phyloP scores from a whole-genome alignment of 2,113 vertebrate genomes.

The Cavia porcellus region DNA sequence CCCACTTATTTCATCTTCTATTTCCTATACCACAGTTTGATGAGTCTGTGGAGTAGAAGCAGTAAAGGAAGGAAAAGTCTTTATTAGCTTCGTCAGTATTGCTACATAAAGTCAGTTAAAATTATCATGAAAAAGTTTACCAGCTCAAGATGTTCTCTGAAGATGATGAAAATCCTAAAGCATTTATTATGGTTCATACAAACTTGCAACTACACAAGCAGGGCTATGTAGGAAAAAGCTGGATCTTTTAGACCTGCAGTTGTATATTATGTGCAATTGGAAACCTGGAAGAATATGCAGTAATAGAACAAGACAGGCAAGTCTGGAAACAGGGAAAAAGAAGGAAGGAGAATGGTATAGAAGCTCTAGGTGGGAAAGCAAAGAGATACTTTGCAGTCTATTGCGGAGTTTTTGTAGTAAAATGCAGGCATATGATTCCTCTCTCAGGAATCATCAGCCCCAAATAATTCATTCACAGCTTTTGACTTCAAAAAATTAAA shows the following conservation, averaged over 20 bases:
- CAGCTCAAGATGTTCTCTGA: background rate
- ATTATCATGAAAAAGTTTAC: background rate
- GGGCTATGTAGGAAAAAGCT: background rate
- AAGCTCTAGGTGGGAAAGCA: background rate
- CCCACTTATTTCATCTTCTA: background rate
- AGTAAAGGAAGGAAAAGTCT: background rate
- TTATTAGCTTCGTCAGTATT: background rate
- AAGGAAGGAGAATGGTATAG: background rate
- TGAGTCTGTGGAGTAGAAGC: background rate
- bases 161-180: background rate
- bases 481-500: slow-evolving; percentile 18
- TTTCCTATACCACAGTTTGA: background rate
- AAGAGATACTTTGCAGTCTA: background rate
- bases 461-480: background rate
- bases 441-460: background rate
- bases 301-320: background rate
- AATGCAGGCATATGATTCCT: background rate
- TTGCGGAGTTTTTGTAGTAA: background rate
- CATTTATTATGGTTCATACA: background rate
- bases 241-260: background rate
- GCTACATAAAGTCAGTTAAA: background rate
- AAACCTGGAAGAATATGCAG: background rate
- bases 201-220: background rate
- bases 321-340: background rate
- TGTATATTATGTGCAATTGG: background rate